phyloP scores from a whole-genome alignment of 1,140 invertebrate species.

The Brachionus plicatilis region DNA sequence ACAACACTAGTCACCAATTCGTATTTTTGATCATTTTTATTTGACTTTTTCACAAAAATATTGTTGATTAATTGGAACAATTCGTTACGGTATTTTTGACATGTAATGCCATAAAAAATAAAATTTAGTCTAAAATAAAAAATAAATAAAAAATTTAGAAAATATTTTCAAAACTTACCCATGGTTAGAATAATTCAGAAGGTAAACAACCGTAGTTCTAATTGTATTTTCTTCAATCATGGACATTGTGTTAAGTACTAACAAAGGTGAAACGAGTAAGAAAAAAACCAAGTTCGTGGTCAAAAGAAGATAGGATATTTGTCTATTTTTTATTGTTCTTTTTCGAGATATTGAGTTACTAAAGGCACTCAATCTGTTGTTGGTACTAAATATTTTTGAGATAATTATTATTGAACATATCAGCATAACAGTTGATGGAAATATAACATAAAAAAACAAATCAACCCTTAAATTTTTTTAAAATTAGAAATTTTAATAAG shows the following conservation, averaged over 20 bases:
- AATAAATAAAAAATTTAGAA: background rate
- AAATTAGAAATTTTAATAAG: no score
- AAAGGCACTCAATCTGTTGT: background rate
- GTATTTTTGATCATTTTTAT: constrained; percentile 14
- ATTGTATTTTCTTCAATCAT: constrained; percentile 17
- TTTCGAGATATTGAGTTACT: constrained; percentile 13
- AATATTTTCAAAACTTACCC: background rate
- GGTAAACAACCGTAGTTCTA: constrained; percentile 3
- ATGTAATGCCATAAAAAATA: constrained; percentile 40
- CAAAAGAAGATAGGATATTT: constrained; percentile 29
- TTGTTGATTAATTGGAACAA: background rate
- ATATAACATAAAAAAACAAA: constrained; percentile 34
- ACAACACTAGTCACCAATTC: constrained; percentile 5
- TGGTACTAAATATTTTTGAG: constrained; percentile 21
- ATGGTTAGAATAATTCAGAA: constrained; percentile 32
- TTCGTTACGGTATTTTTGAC: constrained; percentile 32
- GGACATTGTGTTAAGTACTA: constrained; percentile 1
- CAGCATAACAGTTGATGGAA: constrained; percentile 31
- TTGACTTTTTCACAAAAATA: background rate
- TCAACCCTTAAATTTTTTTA: background rate
- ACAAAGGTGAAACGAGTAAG: constrained; percentile 27
- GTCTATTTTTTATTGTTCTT: background rate
- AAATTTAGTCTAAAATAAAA: constrained; percentile 9
- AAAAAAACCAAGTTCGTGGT: constrained; percentile 36
- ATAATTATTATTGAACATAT: constrained; percentile 39